phyloP scores from a whole-genome alignment of 92 coral and sea anemone species.

The Blastomussa wellsi region DNA sequence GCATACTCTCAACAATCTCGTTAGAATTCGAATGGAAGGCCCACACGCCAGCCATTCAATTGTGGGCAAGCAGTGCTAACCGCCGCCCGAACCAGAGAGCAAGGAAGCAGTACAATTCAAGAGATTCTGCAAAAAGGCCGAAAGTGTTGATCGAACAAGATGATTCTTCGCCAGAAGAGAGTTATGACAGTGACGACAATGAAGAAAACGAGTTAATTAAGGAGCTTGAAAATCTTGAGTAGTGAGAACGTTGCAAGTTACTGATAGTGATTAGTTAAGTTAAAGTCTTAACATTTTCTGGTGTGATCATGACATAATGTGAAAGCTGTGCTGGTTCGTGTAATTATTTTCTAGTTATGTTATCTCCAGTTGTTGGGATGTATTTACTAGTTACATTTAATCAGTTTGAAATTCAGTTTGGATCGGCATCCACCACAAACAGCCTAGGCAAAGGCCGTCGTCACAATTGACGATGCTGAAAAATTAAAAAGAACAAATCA shows the following conservation, averaged over 20 bases:
- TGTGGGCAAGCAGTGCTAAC: constrained; percentile 57
- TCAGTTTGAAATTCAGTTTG: too few relatives aligned
- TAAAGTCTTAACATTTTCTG: constrained; percentile 13
- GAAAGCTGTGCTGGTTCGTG: neutral
- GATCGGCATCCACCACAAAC: too few relatives aligned
- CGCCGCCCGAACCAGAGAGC: constrained; percentile 57
- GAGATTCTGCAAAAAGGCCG: too few relatives aligned
- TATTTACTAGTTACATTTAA: too few relatives aligned
- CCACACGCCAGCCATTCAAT: constrained; percentile 59
- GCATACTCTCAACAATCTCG: constrained; percentile 53
- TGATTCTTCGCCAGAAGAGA: constrained; percentile 8
- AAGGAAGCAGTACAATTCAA: too few relatives aligned
- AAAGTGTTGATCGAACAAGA: too few relatives aligned
- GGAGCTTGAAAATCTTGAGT: constrained; percentile 2
- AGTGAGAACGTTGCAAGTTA: constrained; percentile 11
- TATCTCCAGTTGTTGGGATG: too few relatives aligned
- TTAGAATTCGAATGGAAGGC: constrained; percentile 61
- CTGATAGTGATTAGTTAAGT: constrained; percentile 11
- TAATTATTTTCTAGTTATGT: too few relatives aligned
- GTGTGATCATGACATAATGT: constrained; percentile 15
- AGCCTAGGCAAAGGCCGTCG: too few relatives aligned
- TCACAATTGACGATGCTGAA: too few relatives aligned
- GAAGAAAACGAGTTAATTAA: constrained; percentile 2
- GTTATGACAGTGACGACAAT: neutral
- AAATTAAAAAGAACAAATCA: too few relatives aligned